Evolutionary conservation across 2,113 vertebrate species (phyloP).

Genomic region (Rhadina sibilatrix): DNA sequence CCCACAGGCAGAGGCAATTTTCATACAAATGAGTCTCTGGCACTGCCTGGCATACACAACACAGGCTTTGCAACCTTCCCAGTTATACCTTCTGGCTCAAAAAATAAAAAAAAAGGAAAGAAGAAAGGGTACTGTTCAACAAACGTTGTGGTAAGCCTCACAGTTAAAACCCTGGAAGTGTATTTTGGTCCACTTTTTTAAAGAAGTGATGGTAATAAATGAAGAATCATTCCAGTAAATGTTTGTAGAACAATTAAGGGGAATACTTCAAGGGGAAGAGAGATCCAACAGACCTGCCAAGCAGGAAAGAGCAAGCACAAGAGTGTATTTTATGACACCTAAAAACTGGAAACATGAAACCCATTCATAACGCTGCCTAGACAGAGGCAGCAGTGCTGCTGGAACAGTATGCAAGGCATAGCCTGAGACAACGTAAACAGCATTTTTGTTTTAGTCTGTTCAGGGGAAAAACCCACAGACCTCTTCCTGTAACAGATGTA

Average conservation of each 20-base stretch:
- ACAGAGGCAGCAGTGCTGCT: background rate
- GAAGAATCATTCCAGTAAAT: background rate
- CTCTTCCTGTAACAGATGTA: background rate
- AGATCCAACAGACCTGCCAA: background rate
- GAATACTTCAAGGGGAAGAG: background rate
- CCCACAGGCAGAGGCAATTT: slow-evolving; percentile 37
- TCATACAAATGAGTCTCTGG: background rate
- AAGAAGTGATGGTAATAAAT: background rate
- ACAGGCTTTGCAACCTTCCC: background rate
- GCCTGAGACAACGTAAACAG: background rate
- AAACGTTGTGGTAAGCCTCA: background rate
- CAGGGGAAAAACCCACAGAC: background rate
- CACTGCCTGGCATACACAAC: slow-evolving; percentile 8
- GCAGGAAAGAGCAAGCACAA: background rate
- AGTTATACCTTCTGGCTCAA: background rate
- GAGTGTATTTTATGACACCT: background rate
- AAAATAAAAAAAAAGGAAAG: background rate
- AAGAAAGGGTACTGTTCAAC: background rate
- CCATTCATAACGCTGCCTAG: background rate
- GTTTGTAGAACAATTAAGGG: background rate
- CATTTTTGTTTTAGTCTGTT: background rate
- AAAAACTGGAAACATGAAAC: background rate
- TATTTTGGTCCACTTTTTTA: background rate
- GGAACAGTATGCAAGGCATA: background rate
- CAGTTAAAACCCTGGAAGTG: background rate